Base-by-base conservation (phyloP, 2,113 vertebrate species). In the Pseudonaja textilis region DNA sequence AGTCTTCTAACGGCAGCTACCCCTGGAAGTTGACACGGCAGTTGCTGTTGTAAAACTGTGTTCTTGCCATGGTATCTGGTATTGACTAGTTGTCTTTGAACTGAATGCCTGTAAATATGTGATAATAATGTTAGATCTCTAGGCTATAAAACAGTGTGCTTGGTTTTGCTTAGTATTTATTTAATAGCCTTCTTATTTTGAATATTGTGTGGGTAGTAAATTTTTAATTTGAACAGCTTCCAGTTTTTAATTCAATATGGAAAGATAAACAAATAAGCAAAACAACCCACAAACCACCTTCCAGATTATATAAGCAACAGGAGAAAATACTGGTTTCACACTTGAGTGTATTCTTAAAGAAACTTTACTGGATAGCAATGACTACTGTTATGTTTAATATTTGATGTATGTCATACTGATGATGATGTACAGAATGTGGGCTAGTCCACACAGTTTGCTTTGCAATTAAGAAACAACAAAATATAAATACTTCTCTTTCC, bases 161-260 rank as follows among this genome's bases (percentile, higher is more conserved):
- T 87, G 25, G 39, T 52, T 22, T 39, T 29, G 64, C 3, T 0
- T 0, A 39, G 50, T 10, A 14, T 55, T 34, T 14, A 26, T 42
- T 23, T 42, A 89, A 10, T 89, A 22, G 20, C 50, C 89, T n/a
- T 22, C 85, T 42, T 54, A 0, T 0, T 0, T 26, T 57, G 6
- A 0, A 56, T n/a, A 22, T 8, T 18, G 26, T 11, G 11, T 89
- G n/a, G 69, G 87, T 64, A 45, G 90, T 61, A 3, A 4, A 26
- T 50, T 1, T 81, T 29, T 1, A 85, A 91, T 88, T 25, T 34
- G 4, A 29, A 3, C 50, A 10, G 23, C 26, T 39, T 42, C 89
- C 81, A 3, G 64, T 47, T 61, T 47, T 59, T 0, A 0, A 0
- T 23, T 23, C 0, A 0, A 0, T 0, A 54, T n/a, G 9, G 10